Evolutionary conservation across 35 echinoderm and acorn worm genomes (phyloP).

Genomic region (Holothuria glaberrima): DNA sequence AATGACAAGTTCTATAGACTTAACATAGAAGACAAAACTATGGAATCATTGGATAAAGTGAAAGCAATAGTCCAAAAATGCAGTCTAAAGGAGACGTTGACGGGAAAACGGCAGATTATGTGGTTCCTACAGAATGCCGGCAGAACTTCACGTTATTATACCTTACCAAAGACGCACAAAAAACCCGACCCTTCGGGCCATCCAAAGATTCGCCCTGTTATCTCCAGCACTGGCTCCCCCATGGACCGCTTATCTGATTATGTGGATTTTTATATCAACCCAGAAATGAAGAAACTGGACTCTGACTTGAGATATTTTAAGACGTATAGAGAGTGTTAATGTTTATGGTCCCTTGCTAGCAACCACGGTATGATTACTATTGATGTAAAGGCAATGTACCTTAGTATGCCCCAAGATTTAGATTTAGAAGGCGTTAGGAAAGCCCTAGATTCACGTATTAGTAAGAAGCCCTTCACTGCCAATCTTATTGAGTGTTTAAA

Average conservation of each 20-base stretch:
- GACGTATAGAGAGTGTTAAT: no score
- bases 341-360: no score
- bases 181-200: not conserved
- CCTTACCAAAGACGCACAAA: not conserved
- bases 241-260: not conserved
- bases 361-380: no score
- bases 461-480: no score
- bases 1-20: no score
- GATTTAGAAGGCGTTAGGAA: no score
- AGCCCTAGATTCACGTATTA: no score
- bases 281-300: slow-evolving; percentile 7
- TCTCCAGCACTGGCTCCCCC: not conserved
- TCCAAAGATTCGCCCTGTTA: slow-evolving; percentile 6
- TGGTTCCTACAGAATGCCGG: slow-evolving; percentile 11
- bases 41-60: no score
- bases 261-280: slow-evolving; percentile 7
- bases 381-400: no score
- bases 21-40: not conserved
- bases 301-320: not conserved
- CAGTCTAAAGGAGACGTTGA: not conserved
- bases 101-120: not conserved
- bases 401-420: no score
- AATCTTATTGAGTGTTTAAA: no score
- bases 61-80: no score
- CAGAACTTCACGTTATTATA: not conserved